Evolutionary conservation across 2,888 invertebrate species (phyloP), one percentile per base, ranked within the genome.

Genomic region (Ochropleura plecta): DNA sequence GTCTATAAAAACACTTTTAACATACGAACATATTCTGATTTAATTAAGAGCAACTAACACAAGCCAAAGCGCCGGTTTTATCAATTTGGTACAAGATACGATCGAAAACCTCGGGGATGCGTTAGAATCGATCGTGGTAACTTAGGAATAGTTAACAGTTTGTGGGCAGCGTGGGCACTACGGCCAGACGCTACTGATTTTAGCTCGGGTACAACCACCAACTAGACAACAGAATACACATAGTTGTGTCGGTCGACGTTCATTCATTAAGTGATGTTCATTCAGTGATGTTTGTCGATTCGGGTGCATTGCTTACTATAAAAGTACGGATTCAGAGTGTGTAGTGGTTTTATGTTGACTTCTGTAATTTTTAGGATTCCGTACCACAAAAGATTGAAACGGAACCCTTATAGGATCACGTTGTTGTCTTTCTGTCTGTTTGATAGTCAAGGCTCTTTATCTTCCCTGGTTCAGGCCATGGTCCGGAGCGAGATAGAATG

Each of bases 81-180:
- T 64, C 18, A 74, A 49, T 63, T 64, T 53, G 51, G 5, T 53
- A 49, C 63, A 9, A 42, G 46, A 30, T 73, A 57, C 40, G 49
- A 42, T 46, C 30, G 16, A 16, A 16, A 78, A 78, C 79, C 68
- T 46, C 12, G 40, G 18, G 44, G 44, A 40, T 68, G 63, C 49
- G 44, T 80, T 69, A 64, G 44, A 69, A 60, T 49, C 59, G 44
- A 65, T 69, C 76, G 60, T 42, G 49, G 65, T 65, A 60, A 55
- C 80, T 60, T 49, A 80, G 64, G 49, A 75, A 75, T 51, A 80
- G 69, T 60, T 79, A 65, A 79, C 59, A 65, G 69, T 80, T 69
- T 79, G 64, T 5, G 59, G 69, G 16, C 20, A 60, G 66, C 40
- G 62, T 18, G 62, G 60, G 18, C 49, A 55, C 60, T 20, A 60